Evolutionary conservation across 2,888 invertebrate genomes (phyloP).

Genomic region (Dromius quadrimaculatus): DNA sequence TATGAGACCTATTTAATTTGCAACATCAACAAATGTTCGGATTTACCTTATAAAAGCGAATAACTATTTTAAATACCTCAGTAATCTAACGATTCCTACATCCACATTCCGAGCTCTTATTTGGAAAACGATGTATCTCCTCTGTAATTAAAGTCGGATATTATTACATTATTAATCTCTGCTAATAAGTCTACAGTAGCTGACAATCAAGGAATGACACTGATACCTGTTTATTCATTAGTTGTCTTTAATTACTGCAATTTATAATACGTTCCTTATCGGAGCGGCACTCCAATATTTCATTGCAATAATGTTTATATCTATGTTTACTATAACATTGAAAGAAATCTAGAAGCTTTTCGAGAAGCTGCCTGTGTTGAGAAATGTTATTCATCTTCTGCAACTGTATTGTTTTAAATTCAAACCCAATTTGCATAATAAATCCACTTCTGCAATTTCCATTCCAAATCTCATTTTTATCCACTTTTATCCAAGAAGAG

Average conservation of each 20-base stretch:
- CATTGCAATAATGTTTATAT: conserved; percentile 17
- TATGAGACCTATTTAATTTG: too few relatives aligned
- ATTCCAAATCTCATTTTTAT: conserved; percentile 13
- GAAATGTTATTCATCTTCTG: too few relatives aligned
- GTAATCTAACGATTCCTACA: neutral
- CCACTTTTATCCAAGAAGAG: conserved; percentile 8
- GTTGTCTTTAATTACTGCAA: conserved; percentile 17
- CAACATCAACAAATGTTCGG: too few relatives aligned
- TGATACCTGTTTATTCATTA: conserved; percentile 39
- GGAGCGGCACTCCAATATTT: conserved; percentile 15
- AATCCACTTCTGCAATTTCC: too few relatives aligned
- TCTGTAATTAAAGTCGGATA: conserved; percentile 8
- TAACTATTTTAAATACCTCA: too few relatives aligned
- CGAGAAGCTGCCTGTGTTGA: too few relatives aligned
- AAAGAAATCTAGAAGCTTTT: too few relatives aligned
- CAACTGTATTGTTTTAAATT: too few relatives aligned
- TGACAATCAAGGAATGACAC: conserved; percentile 8
- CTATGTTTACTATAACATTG: too few relatives aligned
- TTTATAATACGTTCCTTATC: conserved; percentile 28
- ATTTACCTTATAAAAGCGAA: too few relatives aligned
- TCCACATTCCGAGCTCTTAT: neutral
- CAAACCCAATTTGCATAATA: too few relatives aligned
- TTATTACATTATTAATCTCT: conserved; percentile 35
- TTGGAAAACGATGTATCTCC: neutral
- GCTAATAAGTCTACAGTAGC: conserved; percentile 29